Percentiles rank a stretch among this genome's conserved stretches.
Conservation (phyloP, 2,888 invertebrate species). For the Atrina japonica region DNA sequence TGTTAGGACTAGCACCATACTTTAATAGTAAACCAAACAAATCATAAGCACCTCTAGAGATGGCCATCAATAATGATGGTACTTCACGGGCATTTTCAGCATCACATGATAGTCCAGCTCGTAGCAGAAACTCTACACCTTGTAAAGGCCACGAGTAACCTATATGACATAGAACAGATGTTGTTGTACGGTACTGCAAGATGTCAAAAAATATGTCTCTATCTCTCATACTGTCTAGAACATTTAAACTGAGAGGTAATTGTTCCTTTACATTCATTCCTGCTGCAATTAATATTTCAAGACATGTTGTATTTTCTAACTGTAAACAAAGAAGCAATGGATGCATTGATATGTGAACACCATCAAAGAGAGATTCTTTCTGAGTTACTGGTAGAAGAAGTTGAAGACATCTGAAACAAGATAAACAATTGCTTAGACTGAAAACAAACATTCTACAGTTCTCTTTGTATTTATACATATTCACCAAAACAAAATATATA, state of each 20-base stretch:
- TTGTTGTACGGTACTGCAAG: constrained; percentile 40
- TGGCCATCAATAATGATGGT: constrained; percentile 67
- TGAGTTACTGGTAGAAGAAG: constrained; percentile 65
- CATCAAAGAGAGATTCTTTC: constrained; percentile 40
- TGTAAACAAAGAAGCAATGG: constrained; percentile 55
- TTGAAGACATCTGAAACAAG: constrained; percentile 62
- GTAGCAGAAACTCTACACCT: constrained; percentile 57
- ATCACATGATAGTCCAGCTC: constrained; percentile 59
- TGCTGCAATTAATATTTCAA: constrained; percentile 51
- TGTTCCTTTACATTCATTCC: constrained; percentile 47
- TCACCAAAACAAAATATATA: too few relatives aligned
- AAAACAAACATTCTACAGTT: too few relatives aligned
- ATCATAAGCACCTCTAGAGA: constrained; percentile 51
- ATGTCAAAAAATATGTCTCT: constrained; percentile 42
- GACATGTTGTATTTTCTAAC: constrained; percentile 52
- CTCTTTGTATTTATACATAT: too few relatives aligned
- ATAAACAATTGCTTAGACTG: too few relatives aligned
- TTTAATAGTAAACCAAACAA: constrained; percentile 62
- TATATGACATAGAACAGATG: constrained; percentile 53
- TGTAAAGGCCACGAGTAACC: constrained; percentile 47
- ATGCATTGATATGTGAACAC: constrained; percentile 52
- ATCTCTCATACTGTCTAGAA: constrained; percentile 19
- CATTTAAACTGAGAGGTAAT: constrained; percentile 42
- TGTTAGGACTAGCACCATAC: constrained; percentile 62
- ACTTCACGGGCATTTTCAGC: constrained; percentile 53